phyloP scores from a whole-genome alignment of 2,888 invertebrate species.

The Hydriomena furcata region DNA sequence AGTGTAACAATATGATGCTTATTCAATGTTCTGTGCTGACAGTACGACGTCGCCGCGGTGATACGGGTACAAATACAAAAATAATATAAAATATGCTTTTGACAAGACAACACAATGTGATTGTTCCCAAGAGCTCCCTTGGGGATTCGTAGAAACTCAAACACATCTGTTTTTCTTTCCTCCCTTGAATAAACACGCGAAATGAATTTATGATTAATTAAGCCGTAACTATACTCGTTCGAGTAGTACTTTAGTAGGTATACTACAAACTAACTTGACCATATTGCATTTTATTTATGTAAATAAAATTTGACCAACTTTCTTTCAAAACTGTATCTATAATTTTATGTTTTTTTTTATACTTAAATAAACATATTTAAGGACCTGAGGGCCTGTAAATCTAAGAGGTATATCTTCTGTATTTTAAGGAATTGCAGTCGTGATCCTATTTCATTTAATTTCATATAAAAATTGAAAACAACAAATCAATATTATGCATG shows the following conservation, averaged over 20 bases:
- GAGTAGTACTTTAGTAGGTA: too few species aligned
- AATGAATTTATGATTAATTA: neutral
- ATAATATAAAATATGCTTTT: slow-evolving; percentile 27
- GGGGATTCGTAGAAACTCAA: slow-evolving; percentile 14
- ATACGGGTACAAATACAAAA: slow-evolving; percentile 28
- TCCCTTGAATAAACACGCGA: neutral
- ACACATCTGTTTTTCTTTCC: slow-evolving; percentile 16
- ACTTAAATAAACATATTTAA: too few species aligned
- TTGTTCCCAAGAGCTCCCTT: slow-evolving; percentile 17
- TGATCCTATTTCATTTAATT: too few species aligned
- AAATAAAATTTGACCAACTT: too few species aligned
- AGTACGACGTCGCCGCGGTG: slow-evolving; percentile 11
- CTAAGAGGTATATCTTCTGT: too few species aligned
- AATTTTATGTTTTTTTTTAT: too few species aligned
- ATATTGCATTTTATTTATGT: too few species aligned
- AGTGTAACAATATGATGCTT: neutral
- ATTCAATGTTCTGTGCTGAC: slow-evolving; percentile 10
- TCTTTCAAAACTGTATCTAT: too few species aligned
- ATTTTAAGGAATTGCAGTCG: too few species aligned
- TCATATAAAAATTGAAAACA: slow-evolving; percentile 4
- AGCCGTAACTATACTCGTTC: too few species aligned
- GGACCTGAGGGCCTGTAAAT: too few species aligned
- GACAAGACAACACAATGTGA: slow-evolving; percentile 25
- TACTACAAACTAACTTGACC: too few species aligned
- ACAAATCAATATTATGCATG: neutral